Base-by-base conservation (phyloP, 2,888 invertebrate species). In the Lasioglossum vierecki region DNA sequence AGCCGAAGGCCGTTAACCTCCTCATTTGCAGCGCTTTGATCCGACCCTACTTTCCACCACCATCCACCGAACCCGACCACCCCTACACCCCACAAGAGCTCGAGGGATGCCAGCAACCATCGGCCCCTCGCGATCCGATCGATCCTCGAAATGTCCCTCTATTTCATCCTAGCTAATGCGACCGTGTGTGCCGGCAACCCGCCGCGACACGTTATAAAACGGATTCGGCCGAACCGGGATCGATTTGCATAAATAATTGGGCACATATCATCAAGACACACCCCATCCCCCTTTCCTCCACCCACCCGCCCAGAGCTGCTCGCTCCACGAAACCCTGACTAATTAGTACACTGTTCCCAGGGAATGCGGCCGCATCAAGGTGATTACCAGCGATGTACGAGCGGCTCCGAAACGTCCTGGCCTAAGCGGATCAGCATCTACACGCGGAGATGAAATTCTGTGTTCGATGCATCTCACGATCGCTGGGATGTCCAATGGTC, bases 11-110 rank as follows among this genome's bases (percentile, higher is more conserved):
- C 87, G 91, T 90, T 91, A 91, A 91, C 91, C 88, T 90, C 86
- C 90, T 91, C 91, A 91, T 91, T 91, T 91, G 91, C 91, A 89
- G 74, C 85, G 91, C 91, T 91, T 91, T 91, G 91, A 91, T 89
- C 90, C 87, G 83, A 88, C 89, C 91, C 90, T 90, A 90, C 89
- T 89, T 91, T 91, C 88, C 87, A 83, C 70, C 70, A 79, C 80
- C 83, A 66, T 46, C 68, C 57, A 57, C 57, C 57, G 57, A 18
- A 63, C 30, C 30, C 30, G 15, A 63, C 63, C 63, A 63, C 30
- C 63, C 63, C 39, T 68, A 35, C 57, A n/a, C 35, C 39, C 39
- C 68, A 9, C 39, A 22, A 39, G 68, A 39, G 68, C 68, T 68
- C 68, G 68, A 68, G 68, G 68, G 68, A 68, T 39, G 68, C 68